A percentile compares a stretch with the other conserved stretches of the same genome.
These are phyloP conservation scores for Acanthosoma haemorrhoidale DNA, from an alignment of 2,888 invertebrate genomes.

Conservation along the genomic window DNA sequence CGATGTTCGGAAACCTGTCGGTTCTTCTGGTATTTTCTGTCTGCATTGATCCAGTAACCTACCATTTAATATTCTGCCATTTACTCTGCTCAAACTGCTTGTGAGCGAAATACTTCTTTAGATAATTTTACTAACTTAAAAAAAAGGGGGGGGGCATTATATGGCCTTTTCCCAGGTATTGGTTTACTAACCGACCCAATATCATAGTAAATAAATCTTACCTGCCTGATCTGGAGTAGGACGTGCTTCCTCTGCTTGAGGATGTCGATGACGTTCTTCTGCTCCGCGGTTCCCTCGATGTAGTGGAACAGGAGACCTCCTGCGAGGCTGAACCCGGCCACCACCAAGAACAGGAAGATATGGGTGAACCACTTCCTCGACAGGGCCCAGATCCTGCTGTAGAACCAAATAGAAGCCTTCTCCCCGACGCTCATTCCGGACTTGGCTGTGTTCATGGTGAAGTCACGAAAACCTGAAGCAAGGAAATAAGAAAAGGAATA, in stretches of 20 bases:
- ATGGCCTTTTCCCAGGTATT: too few relatives aligned
- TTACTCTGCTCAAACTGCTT: too few relatives aligned
- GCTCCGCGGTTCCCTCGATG: constrained; percentile 63
- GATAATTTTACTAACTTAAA: too few relatives aligned
- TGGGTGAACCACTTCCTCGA: constrained; percentile 86
- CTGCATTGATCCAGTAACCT: too few relatives aligned
- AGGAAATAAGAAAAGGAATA: background rate
- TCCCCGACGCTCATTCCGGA: constrained; percentile 78
- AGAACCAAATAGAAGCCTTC: constrained; percentile 72
- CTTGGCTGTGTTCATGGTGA: constrained; percentile 65
- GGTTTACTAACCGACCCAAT: too few relatives aligned
- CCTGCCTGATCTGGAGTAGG: constrained; percentile 29
- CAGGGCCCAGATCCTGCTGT: constrained; percentile 68
- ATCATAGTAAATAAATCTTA: constrained; percentile 23
- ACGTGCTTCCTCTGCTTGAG: constrained; percentile 29
- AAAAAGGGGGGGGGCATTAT: too few relatives aligned
- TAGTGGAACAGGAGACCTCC: constrained; percentile 72
- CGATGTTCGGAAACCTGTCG: too few relatives aligned
- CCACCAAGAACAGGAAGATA: constrained; percentile 71
- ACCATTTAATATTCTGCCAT: too few relatives aligned
- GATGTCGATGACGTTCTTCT: constrained; percentile 39
- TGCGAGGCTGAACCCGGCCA: constrained; percentile 70
- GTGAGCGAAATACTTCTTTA: too few relatives aligned
- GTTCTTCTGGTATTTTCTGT: too few relatives aligned
- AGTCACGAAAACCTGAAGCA: constrained; percentile 60